phyloP scores from a whole-genome alignment of 2,888 invertebrate genomes.

The Epinotia ramella region DNA sequence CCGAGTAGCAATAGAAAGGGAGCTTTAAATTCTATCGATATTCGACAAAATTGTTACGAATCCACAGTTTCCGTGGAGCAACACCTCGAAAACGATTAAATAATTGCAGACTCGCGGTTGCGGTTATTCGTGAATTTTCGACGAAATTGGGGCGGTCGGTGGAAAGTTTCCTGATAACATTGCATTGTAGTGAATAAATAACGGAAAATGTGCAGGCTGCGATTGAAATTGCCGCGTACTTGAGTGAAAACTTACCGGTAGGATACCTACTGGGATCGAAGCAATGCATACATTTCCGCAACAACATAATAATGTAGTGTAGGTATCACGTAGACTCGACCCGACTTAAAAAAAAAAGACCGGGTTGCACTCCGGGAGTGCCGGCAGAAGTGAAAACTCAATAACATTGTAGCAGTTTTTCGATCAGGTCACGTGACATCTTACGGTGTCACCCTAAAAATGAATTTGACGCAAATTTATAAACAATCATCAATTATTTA shows the following conservation, averaged over 20 bases:
- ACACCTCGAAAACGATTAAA: slow-evolving; percentile 80
- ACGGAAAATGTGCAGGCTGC: slow-evolving; percentile 58
- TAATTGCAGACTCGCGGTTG: slow-evolving; percentile 77
- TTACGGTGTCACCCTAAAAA: no score
- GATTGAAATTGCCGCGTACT: slow-evolving; percentile 2
- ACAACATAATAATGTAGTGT: background rate
- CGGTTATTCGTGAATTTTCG: slow-evolving; percentile 72
- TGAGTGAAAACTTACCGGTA: background rate
- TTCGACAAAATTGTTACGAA: slow-evolving; percentile 60
- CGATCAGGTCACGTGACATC: no score
- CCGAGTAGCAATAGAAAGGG: slow-evolving; percentile 24
- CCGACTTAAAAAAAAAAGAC: no score
- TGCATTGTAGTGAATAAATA: slow-evolving; percentile 74
- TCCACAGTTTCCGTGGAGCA: slow-evolving; percentile 72
- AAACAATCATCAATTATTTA: no score
- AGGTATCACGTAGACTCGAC: no score
- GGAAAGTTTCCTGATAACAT: slow-evolving; percentile 74
- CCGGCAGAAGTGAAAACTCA: no score
- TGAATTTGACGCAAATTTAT: no score
- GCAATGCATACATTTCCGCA: background rate
- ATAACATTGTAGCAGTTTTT: no score
- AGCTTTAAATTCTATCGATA: slow-evolving; percentile 41
- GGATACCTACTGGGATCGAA: background rate
- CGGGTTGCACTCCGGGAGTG: no score
- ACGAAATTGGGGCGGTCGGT: slow-evolving; percentile 72